Evolutionary conservation across 1,140 invertebrate species (phyloP).

Genomic region (Melanaphis sacchari): DNA sequence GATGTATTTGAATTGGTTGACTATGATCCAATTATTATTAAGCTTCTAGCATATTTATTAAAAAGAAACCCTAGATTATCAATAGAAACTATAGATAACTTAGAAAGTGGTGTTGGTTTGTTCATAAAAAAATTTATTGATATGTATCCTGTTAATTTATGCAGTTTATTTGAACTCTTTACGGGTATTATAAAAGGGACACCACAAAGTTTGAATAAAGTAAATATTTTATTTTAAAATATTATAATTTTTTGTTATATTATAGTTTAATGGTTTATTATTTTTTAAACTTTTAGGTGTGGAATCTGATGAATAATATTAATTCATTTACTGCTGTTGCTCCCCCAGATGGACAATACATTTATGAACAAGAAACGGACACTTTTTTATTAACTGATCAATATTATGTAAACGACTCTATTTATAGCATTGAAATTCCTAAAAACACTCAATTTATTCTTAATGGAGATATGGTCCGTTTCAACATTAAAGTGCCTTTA

Average conservation of each 20-base stretch:
- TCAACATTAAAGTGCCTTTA: slow-evolving; percentile 29
- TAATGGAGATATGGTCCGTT: slow-evolving; percentile 36
- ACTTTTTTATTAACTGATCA: slow-evolving; percentile 40
- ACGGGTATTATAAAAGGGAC: slow-evolving; percentile 50
- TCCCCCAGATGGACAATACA: slow-evolving; percentile 41
- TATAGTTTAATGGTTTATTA: not conserved
- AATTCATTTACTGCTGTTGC: slow-evolving; percentile 26
- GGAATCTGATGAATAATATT: slow-evolving; percentile 48
- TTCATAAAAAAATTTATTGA: slow-evolving; percentile 49
- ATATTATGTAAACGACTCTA: slow-evolving; percentile 22
- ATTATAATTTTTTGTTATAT: not conserved
- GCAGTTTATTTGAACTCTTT: slow-evolving; percentile 46
- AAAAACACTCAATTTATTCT: slow-evolving; percentile 34
- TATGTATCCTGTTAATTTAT: slow-evolving; percentile 49
- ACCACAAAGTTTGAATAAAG: slow-evolving; percentile 46
- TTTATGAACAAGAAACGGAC: slow-evolving; percentile 49
- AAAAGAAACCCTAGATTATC: slow-evolving; percentile 28
- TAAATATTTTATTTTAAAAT: not conserved
- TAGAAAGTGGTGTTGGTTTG: slow-evolving; percentile 31
- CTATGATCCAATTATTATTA: slow-evolving; percentile 39
- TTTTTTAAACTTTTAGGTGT: slow-evolving; percentile 8
- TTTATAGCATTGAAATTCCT: slow-evolving; percentile 45
- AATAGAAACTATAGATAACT: slow-evolving; percentile 17
- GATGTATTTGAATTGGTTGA: slow-evolving; percentile 50
- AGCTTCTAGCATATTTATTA: slow-evolving; percentile 43